Evolutionary conservation across 2,888 invertebrate genomes (phyloP).

Genomic region (Apodemia mormo): DNA sequence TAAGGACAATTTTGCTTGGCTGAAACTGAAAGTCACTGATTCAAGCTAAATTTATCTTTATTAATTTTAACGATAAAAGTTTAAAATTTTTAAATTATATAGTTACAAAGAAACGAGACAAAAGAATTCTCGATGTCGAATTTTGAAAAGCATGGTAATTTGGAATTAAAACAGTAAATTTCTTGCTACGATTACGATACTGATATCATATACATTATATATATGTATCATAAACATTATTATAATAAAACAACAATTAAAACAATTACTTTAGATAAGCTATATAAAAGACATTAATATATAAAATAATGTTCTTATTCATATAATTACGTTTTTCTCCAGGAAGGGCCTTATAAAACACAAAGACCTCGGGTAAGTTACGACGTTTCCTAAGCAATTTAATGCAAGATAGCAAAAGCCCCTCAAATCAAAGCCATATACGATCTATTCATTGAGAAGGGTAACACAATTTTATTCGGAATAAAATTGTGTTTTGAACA

Average conservation of each 20-base stretch:
- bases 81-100: too few species aligned
- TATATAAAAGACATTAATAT: slow-evolving; percentile 7
- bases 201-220: too few species aligned
- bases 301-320: slow-evolving; percentile 1
- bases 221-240: too few species aligned
- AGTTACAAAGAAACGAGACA: too few species aligned
- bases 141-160: too few species aligned
- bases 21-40: too few species aligned
- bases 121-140: too few species aligned
- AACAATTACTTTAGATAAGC: background rate
- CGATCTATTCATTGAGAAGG: slow-evolving; percentile 65
- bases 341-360: slow-evolving; percentile 61
- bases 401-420: slow-evolving; percentile 57
- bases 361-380: slow-evolving; percentile 63
- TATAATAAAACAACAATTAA: background rate
- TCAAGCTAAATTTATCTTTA: too few species aligned
- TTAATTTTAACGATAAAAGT: too few species aligned
- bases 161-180: too few species aligned
- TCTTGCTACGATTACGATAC: too few species aligned
- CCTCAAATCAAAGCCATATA: slow-evolving; percentile 68
- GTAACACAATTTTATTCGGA: slow-evolving; percentile 78
- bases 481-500: slow-evolving; percentile 76
- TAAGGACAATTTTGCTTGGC: too few species aligned
- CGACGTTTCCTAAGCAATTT: slow-evolving; percentile 59
- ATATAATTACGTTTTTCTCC: slow-evolving; percentile 11